Conservation (phyloP, 2,888 invertebrate genomes). For the Gymnoscelis rufifasciata region DNA sequence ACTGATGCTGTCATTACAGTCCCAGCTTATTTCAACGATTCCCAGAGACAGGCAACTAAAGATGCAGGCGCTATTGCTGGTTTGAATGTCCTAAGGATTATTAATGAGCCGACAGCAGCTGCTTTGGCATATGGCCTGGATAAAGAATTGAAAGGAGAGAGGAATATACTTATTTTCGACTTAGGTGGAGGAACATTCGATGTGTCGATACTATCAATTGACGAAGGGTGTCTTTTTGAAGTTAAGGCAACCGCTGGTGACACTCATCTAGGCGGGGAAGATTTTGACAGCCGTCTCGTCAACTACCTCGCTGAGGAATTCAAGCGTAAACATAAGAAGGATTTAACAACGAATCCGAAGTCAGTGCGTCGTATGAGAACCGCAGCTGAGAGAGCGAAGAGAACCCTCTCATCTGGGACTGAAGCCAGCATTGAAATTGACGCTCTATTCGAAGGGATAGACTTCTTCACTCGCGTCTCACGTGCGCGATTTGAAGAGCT, state of each 20-base stretch:
- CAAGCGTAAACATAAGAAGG: constrained; percentile 84
- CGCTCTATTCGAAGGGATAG: constrained; percentile 85
- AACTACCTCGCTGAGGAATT: constrained; percentile 84
- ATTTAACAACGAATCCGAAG: constrained; percentile 81
- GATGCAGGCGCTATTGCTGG: constrained; percentile 88
- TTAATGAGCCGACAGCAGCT: constrained; percentile 90
- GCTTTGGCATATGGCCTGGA: constrained; percentile 85
- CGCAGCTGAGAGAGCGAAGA: constrained; percentile 87
- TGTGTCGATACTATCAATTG: constrained; percentile 89
- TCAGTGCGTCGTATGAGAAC: constrained; percentile 84
- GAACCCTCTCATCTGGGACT: constrained; percentile 86
- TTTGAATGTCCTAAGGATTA: constrained; percentile 88
- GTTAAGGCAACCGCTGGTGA: constrained; percentile 92
- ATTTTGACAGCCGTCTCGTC: constrained; percentile 82
- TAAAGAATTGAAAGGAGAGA: constrained; percentile 81
- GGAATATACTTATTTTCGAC: constrained; percentile 82
- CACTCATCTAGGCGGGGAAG: constrained; percentile 90
- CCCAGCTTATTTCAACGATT: constrained; percentile 88
- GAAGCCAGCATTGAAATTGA: constrained; percentile 87
- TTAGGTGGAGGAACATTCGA: constrained; percentile 86
- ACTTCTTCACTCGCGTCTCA: constrained; percentile 83
- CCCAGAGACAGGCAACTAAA: constrained; percentile 87
- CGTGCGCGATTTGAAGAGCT: constrained; percentile 88
- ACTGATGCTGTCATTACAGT: constrained; percentile 88
- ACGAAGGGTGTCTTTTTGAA: constrained; percentile 87